phyloP scores from a whole-genome alignment of 1,140 invertebrate genomes.

The Brachionus manjavacas region DNA sequence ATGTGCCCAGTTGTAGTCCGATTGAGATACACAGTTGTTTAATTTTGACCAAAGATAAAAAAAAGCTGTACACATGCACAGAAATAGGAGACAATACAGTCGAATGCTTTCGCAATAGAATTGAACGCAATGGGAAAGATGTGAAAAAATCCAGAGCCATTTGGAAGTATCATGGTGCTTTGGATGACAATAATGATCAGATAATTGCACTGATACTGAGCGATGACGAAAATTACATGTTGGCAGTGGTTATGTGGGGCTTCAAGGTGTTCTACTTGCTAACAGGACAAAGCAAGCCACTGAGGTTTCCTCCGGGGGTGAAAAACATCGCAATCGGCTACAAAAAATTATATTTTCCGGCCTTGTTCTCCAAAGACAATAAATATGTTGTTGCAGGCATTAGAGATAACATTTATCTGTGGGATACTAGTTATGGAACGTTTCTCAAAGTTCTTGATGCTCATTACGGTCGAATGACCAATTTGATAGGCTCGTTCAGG shows the following conservation, averaged over 20 bases:
- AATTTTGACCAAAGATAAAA: constrained; percentile 62
- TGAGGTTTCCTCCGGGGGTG: constrained; percentile 78
- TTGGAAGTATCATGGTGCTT: constrained; percentile 56
- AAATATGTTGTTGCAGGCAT: constrained; percentile 91
- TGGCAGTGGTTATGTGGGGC: constrained; percentile 77
- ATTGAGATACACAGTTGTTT: constrained; percentile 65
- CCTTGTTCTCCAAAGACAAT: constrained; percentile 80
- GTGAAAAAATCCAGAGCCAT: background rate
- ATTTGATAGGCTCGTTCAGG: constrained; percentile 73
- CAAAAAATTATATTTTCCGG: constrained; percentile 51
- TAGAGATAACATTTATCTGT: constrained; percentile 87
- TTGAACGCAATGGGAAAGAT: background rate
- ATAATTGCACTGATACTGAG: constrained; percentile 76
- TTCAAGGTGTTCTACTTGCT: constrained; percentile 70
- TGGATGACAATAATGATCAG: constrained; percentile 57
- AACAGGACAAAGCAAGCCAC: constrained; percentile 55
- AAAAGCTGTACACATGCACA: constrained; percentile 63
- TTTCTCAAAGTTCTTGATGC: constrained; percentile 71
- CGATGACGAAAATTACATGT: constrained; percentile 70
- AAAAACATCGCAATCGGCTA: constrained; percentile 82
- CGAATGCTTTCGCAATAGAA: constrained; percentile 31
- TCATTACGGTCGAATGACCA: constrained; percentile 91
- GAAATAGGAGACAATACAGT: constrained; percentile 38
- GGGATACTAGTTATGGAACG: constrained; percentile 66
- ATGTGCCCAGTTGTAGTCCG: background rate